Evolutionary conservation across 2,113 vertebrate species (phyloP), one percentile per base, ranked within the genome.

Genomic region (Colius striatus): DNA sequence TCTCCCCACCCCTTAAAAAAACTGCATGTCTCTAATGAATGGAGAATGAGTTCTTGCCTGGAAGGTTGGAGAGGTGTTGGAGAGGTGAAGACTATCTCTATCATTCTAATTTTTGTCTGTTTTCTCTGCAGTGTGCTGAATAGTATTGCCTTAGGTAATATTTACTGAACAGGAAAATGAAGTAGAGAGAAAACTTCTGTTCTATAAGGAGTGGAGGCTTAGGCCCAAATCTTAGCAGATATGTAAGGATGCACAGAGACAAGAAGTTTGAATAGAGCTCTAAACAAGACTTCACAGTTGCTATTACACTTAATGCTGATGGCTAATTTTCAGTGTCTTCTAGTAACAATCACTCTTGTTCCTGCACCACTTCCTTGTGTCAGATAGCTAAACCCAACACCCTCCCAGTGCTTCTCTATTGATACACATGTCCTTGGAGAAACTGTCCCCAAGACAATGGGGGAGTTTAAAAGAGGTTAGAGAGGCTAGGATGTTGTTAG

Each of bases 1-100:
- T 76, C 11, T 91, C 17, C 11, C 17, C 22, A n/a, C 11, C 9
- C 15, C 38, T 80, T 62, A 57, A 43, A 94, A 94, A 85, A 94
- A 74, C 38, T 62, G 2, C 4, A 6, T 61, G 50, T 65, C 75
- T 92, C 76, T 85, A 38, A 83, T 14, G 67, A 66, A 62, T 79
- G 57, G 75, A 92, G 94, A 95, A 83, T 87, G 80, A 96, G 86
- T 95, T 94, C 85, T 18, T 81, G 83, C 65, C 78, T 67, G 63
- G 61, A 84, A 96, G 91, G 80, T 63, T 96, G 97, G 38, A 41
- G 38, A 41, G 38, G 82, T 96, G 90, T 96, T 58, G 92, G 41
- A 61, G 76, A 75, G n/a, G 32, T 82, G 57, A 89, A 91, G 91
- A 50, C 72, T 68, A 13, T 88, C 57, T 72, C 87, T 94, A 3